Evolutionary conservation across 2,888 invertebrate species (phyloP).

Genomic region (Carterocephalus palaemon): DNA sequence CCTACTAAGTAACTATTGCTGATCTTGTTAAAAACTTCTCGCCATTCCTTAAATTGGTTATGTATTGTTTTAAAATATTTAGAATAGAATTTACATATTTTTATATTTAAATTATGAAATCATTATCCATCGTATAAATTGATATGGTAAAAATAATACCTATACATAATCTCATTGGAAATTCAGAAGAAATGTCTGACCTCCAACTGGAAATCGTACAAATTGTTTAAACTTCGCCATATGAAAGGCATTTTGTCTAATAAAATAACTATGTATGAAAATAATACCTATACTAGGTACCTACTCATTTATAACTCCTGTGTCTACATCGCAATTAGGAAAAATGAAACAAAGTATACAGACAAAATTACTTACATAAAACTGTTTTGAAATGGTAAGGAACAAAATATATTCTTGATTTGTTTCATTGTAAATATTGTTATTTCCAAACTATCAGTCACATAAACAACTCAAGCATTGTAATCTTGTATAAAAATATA

Average conservation of each 20-base stretch:
- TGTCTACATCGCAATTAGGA: background rate
- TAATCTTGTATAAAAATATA: slow-evolving; percentile 52
- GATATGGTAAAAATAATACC: background rate
- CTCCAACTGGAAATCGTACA: background rate
- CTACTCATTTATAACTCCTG: background rate
- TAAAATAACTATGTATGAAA: no score
- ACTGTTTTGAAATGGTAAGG: slow-evolving; percentile 6
- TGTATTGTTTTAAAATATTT: slow-evolving; percentile 4
- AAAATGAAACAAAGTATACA: background rate
- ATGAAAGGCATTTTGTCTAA: background rate
- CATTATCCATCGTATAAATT: slow-evolving; percentile 17
- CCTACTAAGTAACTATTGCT: slow-evolving; percentile 29
- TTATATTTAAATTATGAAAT: slow-evolving; percentile 37
- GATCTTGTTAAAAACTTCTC: slow-evolving; percentile 45
- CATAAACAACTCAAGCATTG: slow-evolving; percentile 34
- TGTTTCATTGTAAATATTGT: slow-evolving; percentile 17
- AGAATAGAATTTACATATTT: slow-evolving; percentile 30
- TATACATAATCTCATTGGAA: no score
- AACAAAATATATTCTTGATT: slow-evolving; percentile 4
- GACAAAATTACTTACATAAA: background rate
- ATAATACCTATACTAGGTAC: no score
- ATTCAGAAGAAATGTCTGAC: background rate
- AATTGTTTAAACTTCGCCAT: background rate
- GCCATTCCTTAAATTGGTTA: slow-evolving; percentile 46
- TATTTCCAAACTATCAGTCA: slow-evolving; percentile 27